Base-by-base conservation (phyloP, 2,797 vertebrate genomes). In the Lacerta bilineata region DNA sequence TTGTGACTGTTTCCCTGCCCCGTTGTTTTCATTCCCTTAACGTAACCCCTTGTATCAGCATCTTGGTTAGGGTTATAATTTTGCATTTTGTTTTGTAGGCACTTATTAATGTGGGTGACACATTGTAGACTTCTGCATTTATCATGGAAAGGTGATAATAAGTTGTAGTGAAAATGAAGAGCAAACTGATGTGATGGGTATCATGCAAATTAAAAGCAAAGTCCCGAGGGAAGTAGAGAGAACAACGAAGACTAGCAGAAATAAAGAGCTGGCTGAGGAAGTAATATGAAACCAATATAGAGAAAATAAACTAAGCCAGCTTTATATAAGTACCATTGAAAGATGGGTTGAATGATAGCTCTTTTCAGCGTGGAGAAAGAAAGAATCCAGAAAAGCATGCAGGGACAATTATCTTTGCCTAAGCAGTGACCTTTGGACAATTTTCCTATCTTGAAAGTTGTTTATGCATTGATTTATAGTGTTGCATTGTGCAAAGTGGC, bases 381-480 rank as follows among this genome's bases (percentile, higher is more conserved):
- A n/a, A 76, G 61, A 92, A 91, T 94, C 91, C 55, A 93, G 76
- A 90, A 86, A 94, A 87, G 10, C 72, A 89, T 90, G 50, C 76
- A 85, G 87, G 87, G 90, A 92, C 64, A 94, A 91, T 92, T 89
- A 79, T 92, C 90, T 92, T 94, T 91, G 93, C 50, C 80, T 86
- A 92, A 92, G 89, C 13, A 0, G 86, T 84, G 88, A 87, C 27
- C 17, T 90, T 87, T 92, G 87, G 80, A 84, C 90, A 95, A 86
- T 93, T 95, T 92, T 93, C 82, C 93, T 95, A 95, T 91, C 85
- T 91, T 80, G 8, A 91, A 88, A 6, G 0, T 93, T 93, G 88
- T 81, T 95, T 92, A 87, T 93, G 81, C 93, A 96, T 95, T 20
- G 87, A 95, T 96, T 96, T 95, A 76, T 93, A 84, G 91, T 89